Evolutionary conservation across 2,113 vertebrate species (phyloP), one percentile per base, ranked within the genome.

Genomic region (Oreocharis arfaki): DNA sequence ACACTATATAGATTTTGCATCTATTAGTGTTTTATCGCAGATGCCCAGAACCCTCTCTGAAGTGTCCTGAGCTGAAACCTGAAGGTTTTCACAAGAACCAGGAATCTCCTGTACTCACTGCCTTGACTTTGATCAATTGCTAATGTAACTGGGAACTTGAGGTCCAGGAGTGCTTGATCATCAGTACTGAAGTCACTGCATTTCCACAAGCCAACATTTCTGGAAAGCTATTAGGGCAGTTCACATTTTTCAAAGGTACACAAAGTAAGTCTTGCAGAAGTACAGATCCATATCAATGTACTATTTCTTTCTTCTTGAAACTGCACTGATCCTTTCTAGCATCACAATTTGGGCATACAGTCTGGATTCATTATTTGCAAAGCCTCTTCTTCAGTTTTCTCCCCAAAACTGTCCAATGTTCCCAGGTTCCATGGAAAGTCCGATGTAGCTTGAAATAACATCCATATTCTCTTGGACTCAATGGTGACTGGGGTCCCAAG

Each of bases 61-160:
- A 93, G 41, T 80, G 50, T 73, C 68, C 42, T 84, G 23, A 6
- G 2, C 39, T 84, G 55, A 92, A 93, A 67, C 50, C 17, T 80
- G 22, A 69, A 93, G 32, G 26, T 80, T 86, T 94, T 87, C 57
- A 53, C 41, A 76, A 76, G 67, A 94, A 77, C 6, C 32, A 69
- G 52, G 64, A 73, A 65, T 63, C 90, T 82, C 49, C 67, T 79
- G 13, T 85, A 16, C 61, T 82, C 10, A 3, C 30, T 30, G 28
- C 52, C 47, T 89, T 84, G 77, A 89, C 78, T 91, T 93, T 87
- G 82, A 90, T 93, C 61, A 55, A 75, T 91, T 87, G 39, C 74
- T 89, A 67, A 67, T 61, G 85, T 88, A 92, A 80, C 67, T 42
- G 53, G 57, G 65, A 96, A 59, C 37, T 35, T 61, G 55, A 74